Percentiles rank a stretch among this genome's conserved stretches.
phyloP scores from a whole-genome alignment of 2,888 invertebrate species.

The Drosophila subsilvestris region DNA sequence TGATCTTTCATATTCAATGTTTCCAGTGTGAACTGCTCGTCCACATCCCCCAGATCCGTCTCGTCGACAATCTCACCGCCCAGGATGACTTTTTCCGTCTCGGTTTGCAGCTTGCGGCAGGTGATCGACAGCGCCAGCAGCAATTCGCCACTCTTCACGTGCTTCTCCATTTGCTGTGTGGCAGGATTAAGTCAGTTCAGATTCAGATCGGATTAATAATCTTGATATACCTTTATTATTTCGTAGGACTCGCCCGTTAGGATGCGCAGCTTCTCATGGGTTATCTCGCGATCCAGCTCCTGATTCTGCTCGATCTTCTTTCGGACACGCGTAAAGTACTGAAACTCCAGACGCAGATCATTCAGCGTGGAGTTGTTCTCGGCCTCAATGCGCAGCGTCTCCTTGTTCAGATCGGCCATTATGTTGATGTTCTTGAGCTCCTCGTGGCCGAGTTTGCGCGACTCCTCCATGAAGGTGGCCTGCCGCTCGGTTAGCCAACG shows the following conservation, averaged over 20 bases:
- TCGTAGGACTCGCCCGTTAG: constrained; percentile 75
- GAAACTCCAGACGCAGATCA: constrained; percentile 74
- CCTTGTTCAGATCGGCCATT: constrained; percentile 57
- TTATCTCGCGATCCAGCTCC: constrained; percentile 58
- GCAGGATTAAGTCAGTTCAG: background rate
- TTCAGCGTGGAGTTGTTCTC: constrained; percentile 65
- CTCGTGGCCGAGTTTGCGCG: constrained; percentile 62
- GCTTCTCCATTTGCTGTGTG: constrained; percentile 72
- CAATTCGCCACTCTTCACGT: constrained; percentile 75
- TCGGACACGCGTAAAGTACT: constrained; percentile 76
- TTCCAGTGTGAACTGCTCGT: constrained; percentile 56
- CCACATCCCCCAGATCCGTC: constrained; percentile 28
- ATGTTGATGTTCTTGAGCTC: constrained; percentile 52
- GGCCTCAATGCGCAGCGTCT: constrained; percentile 64
- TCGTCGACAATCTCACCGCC: constrained; percentile 59
- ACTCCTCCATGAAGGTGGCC: constrained; percentile 70
- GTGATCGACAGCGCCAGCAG: constrained; percentile 75
- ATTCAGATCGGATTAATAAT: background rate
- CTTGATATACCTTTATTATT: constrained; percentile 77
- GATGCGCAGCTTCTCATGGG: constrained; percentile 73
- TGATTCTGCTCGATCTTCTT: constrained; percentile 73
- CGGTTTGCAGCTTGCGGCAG: constrained; percentile 81
- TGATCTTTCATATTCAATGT: constrained; percentile 67
- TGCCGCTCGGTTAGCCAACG: constrained; percentile 75
- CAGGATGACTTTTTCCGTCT: constrained; percentile 80